Evolutionary conservation across 35 echinoderm and acorn worm species (phyloP).

Genomic region (Ophioderma brevispina): DNA sequence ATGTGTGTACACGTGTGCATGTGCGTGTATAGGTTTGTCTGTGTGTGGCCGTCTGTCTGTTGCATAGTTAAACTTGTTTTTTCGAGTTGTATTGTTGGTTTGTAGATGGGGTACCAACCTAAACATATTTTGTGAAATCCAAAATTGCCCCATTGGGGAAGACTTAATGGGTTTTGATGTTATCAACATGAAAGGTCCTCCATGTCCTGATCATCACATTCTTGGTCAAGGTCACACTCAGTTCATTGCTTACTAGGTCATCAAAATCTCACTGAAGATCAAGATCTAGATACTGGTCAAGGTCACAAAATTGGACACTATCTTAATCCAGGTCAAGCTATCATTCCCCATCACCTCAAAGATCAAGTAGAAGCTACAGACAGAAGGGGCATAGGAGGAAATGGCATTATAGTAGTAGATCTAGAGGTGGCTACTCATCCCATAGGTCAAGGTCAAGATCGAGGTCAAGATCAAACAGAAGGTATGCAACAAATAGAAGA

Average conservation of each 20-base stretch:
- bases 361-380: not conserved
- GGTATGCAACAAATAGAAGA: not conserved
- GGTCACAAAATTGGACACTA: not conserved
- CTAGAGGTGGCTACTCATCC: too few species aligned
- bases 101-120: too few species aligned
- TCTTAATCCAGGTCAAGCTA: conserved; percentile 20
- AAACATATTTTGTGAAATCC: too few species aligned
- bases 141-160: too few species aligned
- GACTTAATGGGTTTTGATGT: too few species aligned
- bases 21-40: too few species aligned
- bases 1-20: too few species aligned
- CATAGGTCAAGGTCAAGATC: conserved; percentile 7
- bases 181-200: too few species aligned
- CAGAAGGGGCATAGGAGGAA: not conserved
- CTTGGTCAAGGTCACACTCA: conserved; percentile 12
- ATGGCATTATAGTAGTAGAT: too few species aligned
- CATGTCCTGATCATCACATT: not conserved
- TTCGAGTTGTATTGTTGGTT: too few species aligned
- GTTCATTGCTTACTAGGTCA: conserved; percentile 17
- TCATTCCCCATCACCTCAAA: not conserved
- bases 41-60: too few species aligned
- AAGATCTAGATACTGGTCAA: conserved; percentile 30
- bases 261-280: conserved; percentile 39
- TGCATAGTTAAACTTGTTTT: too few species aligned
- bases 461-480: conserved; percentile 30